A percentile compares a stretch with the other conserved stretches of the same genome.
Conservation (phyloP, 2,888 invertebrate species). For the Loripinus fragilis region DNA sequence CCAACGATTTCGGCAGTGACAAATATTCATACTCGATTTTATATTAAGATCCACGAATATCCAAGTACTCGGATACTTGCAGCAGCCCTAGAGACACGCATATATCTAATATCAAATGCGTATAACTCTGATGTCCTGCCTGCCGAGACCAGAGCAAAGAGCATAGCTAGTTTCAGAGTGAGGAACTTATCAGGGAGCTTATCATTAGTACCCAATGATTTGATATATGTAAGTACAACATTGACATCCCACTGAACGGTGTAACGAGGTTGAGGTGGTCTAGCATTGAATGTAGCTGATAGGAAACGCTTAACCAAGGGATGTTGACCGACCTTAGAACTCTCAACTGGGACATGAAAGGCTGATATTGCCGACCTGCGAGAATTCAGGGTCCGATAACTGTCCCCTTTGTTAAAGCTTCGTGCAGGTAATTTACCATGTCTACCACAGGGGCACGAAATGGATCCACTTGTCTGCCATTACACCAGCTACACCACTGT, state of each 20-base stretch:
- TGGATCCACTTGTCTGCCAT: constrained; percentile 12
- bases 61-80: no score
- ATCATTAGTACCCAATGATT: not conserved
- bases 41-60: no score
- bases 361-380: constrained; percentile 13
- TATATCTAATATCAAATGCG: constrained; percentile 3
- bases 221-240: not conserved
- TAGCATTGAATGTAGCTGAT: not conserved
- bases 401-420: constrained; percentile 10
- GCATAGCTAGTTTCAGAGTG: not conserved
- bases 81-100: no score
- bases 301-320: constrained; percentile 5
- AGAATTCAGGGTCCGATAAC: constrained; percentile 9
- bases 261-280: not conserved
- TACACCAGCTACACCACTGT: constrained; percentile 26
- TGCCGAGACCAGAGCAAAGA: not conserved
- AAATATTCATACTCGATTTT: no score
- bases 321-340: constrained; percentile 14
- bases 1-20: no score
- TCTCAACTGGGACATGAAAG: not conserved
- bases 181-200: not conserved
- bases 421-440: not conserved
- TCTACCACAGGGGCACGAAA: constrained; percentile 11
- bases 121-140: constrained; percentile 5
- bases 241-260: not conserved